Evolutionary conservation across 1,140 invertebrate genomes (phyloP).

Genomic region (Macrobrachium rosenbergii): DNA sequence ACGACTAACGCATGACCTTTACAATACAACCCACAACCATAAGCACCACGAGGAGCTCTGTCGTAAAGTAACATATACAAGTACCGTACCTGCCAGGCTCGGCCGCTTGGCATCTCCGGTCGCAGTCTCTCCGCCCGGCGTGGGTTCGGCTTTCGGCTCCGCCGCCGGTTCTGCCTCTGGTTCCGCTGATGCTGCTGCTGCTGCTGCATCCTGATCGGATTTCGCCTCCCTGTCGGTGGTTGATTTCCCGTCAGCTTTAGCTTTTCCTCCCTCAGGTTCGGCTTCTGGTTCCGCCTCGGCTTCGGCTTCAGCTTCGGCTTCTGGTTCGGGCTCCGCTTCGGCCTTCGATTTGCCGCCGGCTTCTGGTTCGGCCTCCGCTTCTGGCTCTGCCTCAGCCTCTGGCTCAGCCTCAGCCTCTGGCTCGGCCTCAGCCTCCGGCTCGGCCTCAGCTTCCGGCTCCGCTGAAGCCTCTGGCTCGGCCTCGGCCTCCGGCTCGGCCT

Average conservation of each 20-base stretch:
- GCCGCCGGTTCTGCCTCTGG: constrained; percentile 63
- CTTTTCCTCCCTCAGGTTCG: constrained; percentile 43
- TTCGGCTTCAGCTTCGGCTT: constrained; percentile 69
- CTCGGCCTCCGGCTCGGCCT: constrained; percentile 69
- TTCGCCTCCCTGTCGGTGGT: constrained; percentile 31
- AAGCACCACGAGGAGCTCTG: no score
- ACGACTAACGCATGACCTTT: no score
- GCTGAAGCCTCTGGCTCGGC: constrained; percentile 69
- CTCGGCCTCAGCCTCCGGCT: constrained; percentile 70
- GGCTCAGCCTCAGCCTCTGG: constrained; percentile 66
- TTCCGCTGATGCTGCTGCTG: constrained; percentile 71
- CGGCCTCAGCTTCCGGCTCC: constrained; percentile 59
- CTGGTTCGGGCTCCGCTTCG: constrained; percentile 70
- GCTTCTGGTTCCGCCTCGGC: constrained; percentile 69
- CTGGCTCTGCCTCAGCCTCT: constrained; percentile 66
- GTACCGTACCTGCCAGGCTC: constrained; percentile 32
- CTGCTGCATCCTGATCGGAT: constrained; percentile 36
- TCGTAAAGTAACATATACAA: no score
- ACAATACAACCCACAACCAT: no score
- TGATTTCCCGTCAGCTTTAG: constrained; percentile 30
- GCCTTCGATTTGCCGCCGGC: constrained; percentile 69
- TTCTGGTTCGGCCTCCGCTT: constrained; percentile 66
- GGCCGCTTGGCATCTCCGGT: background rate
- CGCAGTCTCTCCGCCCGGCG: constrained; percentile 69
- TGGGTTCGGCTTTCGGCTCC: constrained; percentile 46